phyloP scores from a whole-genome alignment of 1,140 invertebrate genomes.

The Latrodectus geometricus region DNA sequence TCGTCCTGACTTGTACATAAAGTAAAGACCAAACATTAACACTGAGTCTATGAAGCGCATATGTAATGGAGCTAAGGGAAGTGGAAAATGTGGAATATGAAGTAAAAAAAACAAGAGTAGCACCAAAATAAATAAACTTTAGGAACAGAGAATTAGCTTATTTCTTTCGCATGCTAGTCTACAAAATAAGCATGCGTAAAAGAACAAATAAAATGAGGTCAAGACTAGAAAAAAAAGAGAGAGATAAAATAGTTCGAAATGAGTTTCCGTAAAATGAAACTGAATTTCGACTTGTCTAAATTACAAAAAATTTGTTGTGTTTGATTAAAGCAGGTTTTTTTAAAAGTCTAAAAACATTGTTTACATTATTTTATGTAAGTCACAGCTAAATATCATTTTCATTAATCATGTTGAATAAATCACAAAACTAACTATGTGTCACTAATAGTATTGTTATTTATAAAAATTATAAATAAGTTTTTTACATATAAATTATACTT shows the following conservation, averaged over 20 bases:
- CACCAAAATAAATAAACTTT: background rate
- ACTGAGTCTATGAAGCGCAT: conserved; percentile 41
- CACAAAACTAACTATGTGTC: too few species aligned
- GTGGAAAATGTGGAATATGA: conserved; percentile 28
- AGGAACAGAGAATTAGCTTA: too few species aligned
- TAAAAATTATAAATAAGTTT: too few species aligned
- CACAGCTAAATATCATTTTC: too few species aligned
- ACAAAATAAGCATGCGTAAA: conserved; percentile 33
- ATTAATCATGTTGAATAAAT: too few species aligned
- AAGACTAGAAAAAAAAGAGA: background rate
- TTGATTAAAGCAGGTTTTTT: conserved; percentile 31
- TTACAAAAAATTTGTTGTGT: conserved; percentile 34
- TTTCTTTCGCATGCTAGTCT: background rate
- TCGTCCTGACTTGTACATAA: conserved; percentile 51
- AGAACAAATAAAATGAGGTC: conserved; percentile 37
- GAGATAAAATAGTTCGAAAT: conserved; percentile 39
- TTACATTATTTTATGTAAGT: too few species aligned
- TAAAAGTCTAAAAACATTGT: background rate
- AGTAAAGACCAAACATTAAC: conserved; percentile 51
- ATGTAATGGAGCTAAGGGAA: conserved; percentile 41
- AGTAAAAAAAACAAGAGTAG: background rate
- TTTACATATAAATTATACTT: too few species aligned
- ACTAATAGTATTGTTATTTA: too few species aligned
- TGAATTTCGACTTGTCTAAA: conserved; percentile 30
- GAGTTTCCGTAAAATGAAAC: conserved; percentile 48